Percentiles rank a stretch among this genome's conserved stretches.
Evolutionary conservation across 2,888 invertebrate genomes (phyloP).

Genomic region (Mycalesis mineus): DNA sequence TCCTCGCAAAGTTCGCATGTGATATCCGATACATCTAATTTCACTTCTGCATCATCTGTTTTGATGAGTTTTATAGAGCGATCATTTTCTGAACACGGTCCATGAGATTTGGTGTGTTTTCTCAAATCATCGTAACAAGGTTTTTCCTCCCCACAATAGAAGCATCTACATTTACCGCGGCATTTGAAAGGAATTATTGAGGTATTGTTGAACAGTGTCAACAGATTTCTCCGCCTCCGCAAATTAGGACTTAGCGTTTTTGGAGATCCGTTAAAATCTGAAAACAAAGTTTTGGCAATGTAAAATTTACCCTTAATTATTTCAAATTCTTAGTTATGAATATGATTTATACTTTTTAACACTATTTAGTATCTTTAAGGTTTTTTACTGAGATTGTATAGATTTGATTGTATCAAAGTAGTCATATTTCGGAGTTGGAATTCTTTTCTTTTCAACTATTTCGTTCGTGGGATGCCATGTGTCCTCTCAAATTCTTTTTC

Average conservation of each 20-base stretch:
- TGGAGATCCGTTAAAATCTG: conserved; percentile 54
- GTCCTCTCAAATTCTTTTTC: conserved; percentile 74
- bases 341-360: too few species aligned
- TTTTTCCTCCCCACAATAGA: conserved; percentile 57
- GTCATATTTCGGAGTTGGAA: neutral
- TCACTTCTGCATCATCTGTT: conserved; percentile 52
- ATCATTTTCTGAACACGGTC: conserved; percentile 45
- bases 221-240: conserved; percentile 49
- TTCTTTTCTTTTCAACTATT: conserved; percentile 12
- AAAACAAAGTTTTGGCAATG: conserved; percentile 54
- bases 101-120: conserved; percentile 53
- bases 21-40: conserved; percentile 59
- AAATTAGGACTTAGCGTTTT: conserved; percentile 42
- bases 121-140: conserved; percentile 40
- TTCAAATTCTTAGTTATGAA: neutral
- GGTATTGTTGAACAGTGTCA: conserved; percentile 63
- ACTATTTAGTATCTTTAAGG: too few species aligned
- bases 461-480: conserved; percentile 46
- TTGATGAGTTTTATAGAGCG: conserved; percentile 51
- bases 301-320: conserved; percentile 29
- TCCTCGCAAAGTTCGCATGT: conserved; percentile 50
- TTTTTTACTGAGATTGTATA: too few species aligned
- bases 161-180: conserved; percentile 61
- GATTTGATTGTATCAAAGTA: neutral
- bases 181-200: conserved; percentile 65